A percentile compares a stretch with the other conserved stretches of the same genome.
Evolutionary conservation across 2,888 invertebrate species (phyloP).

Genomic region (Caenorhabditis panamensis): DNA sequence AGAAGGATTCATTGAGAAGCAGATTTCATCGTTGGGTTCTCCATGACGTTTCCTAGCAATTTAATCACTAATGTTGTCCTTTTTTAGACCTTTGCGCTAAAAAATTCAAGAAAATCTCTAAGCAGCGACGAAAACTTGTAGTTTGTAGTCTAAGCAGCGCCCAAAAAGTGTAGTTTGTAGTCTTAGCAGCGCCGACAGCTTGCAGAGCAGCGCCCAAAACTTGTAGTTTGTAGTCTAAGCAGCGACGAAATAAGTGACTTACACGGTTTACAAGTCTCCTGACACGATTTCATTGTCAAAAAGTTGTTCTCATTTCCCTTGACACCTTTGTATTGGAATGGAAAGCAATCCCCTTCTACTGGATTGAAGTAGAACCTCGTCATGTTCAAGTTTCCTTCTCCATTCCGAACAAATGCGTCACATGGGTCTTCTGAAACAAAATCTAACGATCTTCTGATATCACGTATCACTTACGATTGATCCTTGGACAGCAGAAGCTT

Average conservation of each 20-base stretch:
- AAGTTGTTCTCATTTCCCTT: constrained; percentile 80
- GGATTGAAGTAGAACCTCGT: constrained; percentile 75
- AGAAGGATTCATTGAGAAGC: background rate
- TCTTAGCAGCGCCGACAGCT: background rate
- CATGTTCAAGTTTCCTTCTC: constrained; percentile 67
- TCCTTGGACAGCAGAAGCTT: constrained; percentile 69
- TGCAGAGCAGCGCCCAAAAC: too few relatives aligned
- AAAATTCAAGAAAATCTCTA: too few relatives aligned
- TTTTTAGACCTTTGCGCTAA: too few relatives aligned
- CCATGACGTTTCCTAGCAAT: too few relatives aligned
- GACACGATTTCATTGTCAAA: constrained; percentile 74
- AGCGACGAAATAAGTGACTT: constrained; percentile 17
- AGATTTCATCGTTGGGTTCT: too few relatives aligned
- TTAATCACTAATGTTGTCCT: too few relatives aligned
- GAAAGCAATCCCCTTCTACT: constrained; percentile 63
- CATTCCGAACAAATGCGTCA: constrained; percentile 65
- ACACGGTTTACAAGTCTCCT: constrained; percentile 75
- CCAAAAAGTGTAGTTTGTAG: too few relatives aligned
- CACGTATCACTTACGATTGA: constrained; percentile 62
- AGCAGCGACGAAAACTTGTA: too few relatives aligned
- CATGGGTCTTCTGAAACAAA: constrained; percentile 72
- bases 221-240: too few relatives aligned
- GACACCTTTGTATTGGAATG: constrained; percentile 68
- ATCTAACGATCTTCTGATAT: too few relatives aligned
- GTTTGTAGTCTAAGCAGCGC: too few relatives aligned